These are phyloP conservation scores for Phragmatobia fuliginosa DNA, from an alignment of 2,888 invertebrate species.

Conservation along the genomic window DNA sequence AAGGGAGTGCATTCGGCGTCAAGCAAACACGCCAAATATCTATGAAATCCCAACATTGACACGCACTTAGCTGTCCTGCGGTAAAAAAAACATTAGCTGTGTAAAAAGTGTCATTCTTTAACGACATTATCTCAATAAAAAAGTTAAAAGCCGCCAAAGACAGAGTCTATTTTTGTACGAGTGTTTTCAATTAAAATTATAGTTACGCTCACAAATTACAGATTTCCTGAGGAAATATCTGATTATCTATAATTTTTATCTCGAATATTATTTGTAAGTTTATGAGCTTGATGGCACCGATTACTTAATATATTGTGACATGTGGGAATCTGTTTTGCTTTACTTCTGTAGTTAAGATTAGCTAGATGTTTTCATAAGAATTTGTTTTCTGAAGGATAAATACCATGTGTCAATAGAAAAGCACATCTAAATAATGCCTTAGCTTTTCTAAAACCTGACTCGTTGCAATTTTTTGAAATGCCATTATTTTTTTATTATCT, in stretches of 20 bases:
- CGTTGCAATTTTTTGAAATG: too few species aligned
- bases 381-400: background rate
- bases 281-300: constrained; percentile 44
- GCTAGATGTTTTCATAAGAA: background rate
- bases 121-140: constrained; percentile 68
- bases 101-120: constrained; percentile 80
- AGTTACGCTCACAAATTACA: constrained; percentile 71
- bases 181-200: constrained; percentile 78
- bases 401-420: too few species aligned
- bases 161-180: constrained; percentile 54
- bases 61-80: constrained; percentile 66
- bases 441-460: too few species aligned
- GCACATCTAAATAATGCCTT: background rate
- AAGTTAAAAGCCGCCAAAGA: constrained; percentile 60
- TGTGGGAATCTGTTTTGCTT: constrained; percentile 2
- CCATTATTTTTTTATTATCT: too few species aligned
- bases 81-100: constrained; percentile 57
- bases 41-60: constrained; percentile 58
- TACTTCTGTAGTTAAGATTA: background rate
- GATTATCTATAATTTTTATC: constrained; percentile 68
- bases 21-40: constrained; percentile 31
- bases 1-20: constrained; percentile 36
- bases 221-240: constrained; percentile 79
- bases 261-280: constrained; percentile 58
- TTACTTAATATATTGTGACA: constrained; percentile 37